These are phyloP conservation scores for Lasiurus cinereus DNA, from an alignment of 2,113 vertebrate genomes.

Conservation along the genomic window DNA sequence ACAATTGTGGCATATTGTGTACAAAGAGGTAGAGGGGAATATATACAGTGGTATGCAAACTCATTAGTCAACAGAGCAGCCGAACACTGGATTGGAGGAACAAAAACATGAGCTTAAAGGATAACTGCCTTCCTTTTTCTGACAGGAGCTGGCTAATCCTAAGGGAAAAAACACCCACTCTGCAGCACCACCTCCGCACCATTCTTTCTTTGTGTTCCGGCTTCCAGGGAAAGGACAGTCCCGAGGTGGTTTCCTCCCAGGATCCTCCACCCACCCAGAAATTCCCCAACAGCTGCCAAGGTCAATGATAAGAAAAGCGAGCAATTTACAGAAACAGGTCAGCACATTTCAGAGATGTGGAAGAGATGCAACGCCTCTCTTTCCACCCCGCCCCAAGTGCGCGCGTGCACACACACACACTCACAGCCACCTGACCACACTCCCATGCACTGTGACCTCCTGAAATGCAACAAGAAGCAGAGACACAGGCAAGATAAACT, in stretches of 20 bases:
- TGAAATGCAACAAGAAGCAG: not conserved
- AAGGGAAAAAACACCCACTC: constrained; percentile 11
- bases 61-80: too few species aligned
- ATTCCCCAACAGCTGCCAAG: constrained; percentile 82
- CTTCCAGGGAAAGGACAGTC: constrained; percentile 61
- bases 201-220: constrained; percentile 82
- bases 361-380: not conserved
- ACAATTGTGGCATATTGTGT: too few species aligned
- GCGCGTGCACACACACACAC: too few species aligned
- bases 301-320: constrained; percentile 69
- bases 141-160: not conserved
- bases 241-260: constrained; percentile 79
- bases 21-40: too few species aligned
- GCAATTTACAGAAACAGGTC: constrained; percentile 68
- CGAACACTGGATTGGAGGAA: too few species aligned
- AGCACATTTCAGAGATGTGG: not conserved
- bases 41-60: too few species aligned
- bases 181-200: constrained; percentile 59
- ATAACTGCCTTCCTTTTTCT: constrained; percentile 73
- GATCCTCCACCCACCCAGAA: constrained; percentile 74
- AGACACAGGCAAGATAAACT: not conserved
- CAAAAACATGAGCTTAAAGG: constrained; percentile 51
- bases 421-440: not conserved
- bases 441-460: not conserved
- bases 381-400: too few species aligned